Base-by-base conservation (phyloP, 2,113 vertebrate species). In the Alligator mississippiensis region DNA sequence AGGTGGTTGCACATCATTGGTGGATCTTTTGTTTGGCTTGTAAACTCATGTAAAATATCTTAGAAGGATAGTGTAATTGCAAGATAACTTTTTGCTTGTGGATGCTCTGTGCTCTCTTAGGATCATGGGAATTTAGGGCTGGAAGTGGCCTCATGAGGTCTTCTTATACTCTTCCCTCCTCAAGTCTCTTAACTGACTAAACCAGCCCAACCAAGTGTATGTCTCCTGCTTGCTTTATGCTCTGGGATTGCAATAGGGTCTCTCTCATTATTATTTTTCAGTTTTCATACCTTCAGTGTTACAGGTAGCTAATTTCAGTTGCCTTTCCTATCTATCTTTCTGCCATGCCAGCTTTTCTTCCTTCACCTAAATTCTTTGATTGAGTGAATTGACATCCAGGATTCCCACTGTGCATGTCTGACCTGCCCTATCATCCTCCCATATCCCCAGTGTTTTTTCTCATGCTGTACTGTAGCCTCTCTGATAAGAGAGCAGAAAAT, bases 1-100 rank as follows among this genome's bases (percentile, higher is more conserved):
- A 87, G 85, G 57, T 66, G 84, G 78, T 85, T 93, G 81, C 74
- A 88, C 94, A 85, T 88, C 79, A 72, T 72, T 87, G 94, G 59
- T 1, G 0, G 38, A 86, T 60, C 92, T 96, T 96, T 85, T 92
- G 55, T 66, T 77, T 54, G 77, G 62, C 72, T 77, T 80, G 90
- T 78, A 90, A 96, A 93, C 94, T 63, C 80, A 77, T 78, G 78
- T 70, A 84, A 96, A 95, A 84, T 66, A 84, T 89, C 68, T 84
- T 84, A 84, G 66, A 76, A 88, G 84, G 60, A 80, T 82, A 94
- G 84, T 87, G 86, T 96, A 93, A 96, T 38, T 93, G 91, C 91
- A 63, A 91, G 84, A 83, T 89, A 94, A 89, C 95, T 97, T 95
- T 95, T 95, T 92, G 72, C 80, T 94, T 70, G 88, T 70, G 82